These are phyloP conservation scores for Pherbina coryleti DNA, from an alignment of 2,888 invertebrate species.

Conservation along the genomic window DNA sequence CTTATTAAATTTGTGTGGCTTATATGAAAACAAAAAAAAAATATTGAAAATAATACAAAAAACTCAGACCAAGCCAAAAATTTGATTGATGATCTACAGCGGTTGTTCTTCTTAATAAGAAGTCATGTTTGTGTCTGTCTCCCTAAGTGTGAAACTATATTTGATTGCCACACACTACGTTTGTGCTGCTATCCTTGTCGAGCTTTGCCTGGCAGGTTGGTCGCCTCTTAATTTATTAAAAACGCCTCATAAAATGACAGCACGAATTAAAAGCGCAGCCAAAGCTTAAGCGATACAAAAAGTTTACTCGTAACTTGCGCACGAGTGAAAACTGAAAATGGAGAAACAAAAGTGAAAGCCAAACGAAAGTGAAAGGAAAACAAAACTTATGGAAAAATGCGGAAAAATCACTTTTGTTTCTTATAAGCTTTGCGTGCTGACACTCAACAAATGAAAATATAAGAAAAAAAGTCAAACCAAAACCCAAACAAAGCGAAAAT, in stretches of 20 bases:
- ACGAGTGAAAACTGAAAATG: not conserved
- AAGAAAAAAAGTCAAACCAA: not conserved
- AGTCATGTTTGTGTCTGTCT: too few relatives aligned
- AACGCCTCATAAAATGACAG: not conserved
- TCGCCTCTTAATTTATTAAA: not conserved
- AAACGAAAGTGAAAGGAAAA: not conserved
- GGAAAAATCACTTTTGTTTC: slow-evolving; percentile 1
- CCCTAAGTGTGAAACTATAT: too few relatives aligned
- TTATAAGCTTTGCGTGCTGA: not conserved
- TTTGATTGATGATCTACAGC: too few relatives aligned
- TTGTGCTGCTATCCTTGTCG: too few relatives aligned
- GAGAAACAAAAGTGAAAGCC: not conserved
- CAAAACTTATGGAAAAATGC: not conserved
- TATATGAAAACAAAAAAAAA: too few relatives aligned
- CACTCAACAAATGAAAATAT: not conserved
- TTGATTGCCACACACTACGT: too few relatives aligned
- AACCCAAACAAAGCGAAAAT: not conserved
- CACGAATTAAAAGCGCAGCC: not conserved
- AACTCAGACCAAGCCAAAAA: too few relatives aligned
- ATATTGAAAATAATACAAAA: too few relatives aligned
- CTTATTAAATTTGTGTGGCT: too few relatives aligned
- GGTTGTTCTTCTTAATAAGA: too few relatives aligned
- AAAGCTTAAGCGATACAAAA: not conserved
- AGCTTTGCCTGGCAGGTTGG: too few relatives aligned
- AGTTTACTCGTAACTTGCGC: not conserved